Percentiles rank a stretch among this genome's conserved stretches.
These are phyloP conservation scores for Erythrolamprus reginae DNA, from an alignment of 2,113 vertebrate species.

Conservation along the genomic window DNA sequence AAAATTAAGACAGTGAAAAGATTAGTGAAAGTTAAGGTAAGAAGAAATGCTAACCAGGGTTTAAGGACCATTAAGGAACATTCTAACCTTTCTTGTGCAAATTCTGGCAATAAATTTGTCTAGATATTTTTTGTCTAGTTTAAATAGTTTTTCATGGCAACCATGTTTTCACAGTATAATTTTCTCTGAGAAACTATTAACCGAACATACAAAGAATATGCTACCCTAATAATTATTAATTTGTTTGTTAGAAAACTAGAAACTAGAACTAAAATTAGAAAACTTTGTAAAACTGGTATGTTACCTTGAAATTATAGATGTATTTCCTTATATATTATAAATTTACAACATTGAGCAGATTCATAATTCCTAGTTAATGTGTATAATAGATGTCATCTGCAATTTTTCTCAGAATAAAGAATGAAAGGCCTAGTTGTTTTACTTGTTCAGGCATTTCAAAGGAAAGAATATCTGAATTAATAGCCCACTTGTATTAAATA, in stretches of 20 bases:
- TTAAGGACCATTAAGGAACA: not conserved
- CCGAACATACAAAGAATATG: not conserved
- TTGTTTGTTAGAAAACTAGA: too few species aligned
- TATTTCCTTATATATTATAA: not conserved
- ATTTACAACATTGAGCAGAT: not conserved
- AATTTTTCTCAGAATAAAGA: not conserved
- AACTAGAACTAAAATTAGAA: too few species aligned
- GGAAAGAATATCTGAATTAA: not conserved
- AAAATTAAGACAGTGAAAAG: slow-evolving; percentile 99
- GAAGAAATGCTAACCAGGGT: not conserved
- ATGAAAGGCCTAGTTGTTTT: not conserved
- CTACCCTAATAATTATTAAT: not conserved
- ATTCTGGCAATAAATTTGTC: not conserved
- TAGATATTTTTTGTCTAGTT: not conserved
- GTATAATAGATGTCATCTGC: not conserved
- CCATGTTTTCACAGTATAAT: not conserved
- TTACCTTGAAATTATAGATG: not conserved
- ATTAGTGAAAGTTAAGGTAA: slow-evolving; percentile 97
- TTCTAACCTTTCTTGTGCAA: too few species aligned
- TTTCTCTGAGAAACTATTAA: not conserved
- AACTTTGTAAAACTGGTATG: not conserved
- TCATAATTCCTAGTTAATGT: not conserved
- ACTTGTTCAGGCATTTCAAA: not conserved
- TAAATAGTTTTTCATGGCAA: not conserved
- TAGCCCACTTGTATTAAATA: not conserved